These are phyloP conservation scores for Pecten maximus DNA, from an alignment of 2,888 invertebrate species.

Conservation along the genomic window DNA sequence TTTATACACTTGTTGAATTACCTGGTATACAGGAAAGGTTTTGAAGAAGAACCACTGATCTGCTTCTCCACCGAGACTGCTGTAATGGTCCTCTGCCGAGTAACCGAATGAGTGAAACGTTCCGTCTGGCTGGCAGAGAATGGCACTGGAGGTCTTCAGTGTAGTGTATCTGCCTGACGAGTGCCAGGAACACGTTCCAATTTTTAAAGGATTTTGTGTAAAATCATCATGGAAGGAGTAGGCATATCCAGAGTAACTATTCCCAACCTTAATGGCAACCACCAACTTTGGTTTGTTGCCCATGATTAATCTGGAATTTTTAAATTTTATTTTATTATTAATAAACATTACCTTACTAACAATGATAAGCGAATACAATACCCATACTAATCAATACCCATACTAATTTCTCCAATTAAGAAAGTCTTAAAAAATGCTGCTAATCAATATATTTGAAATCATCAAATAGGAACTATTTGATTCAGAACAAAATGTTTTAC, in stretches of 20 bases:
- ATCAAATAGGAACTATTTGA: too few relatives aligned
- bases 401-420: too few relatives aligned
- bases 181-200: neutral
- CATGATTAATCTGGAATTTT: neutral
- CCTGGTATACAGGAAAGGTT: neutral
- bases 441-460: too few relatives aligned
- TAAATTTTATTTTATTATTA: too few relatives aligned
- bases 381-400: too few relatives aligned
- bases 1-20: too few relatives aligned
- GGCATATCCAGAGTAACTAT: neutral
- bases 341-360: too few relatives aligned
- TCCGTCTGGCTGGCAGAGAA: neutral
- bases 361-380: too few relatives aligned
- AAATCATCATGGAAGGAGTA: slow-evolving; percentile 6
- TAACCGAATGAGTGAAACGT: neutral
- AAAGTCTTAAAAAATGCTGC: too few relatives aligned
- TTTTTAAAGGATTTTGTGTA: neutral
- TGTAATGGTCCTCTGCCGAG: neutral
- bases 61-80: neutral
- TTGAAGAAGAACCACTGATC: neutral
- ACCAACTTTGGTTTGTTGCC: neutral
- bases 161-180: neutral
- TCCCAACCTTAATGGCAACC: neutral
- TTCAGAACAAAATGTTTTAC: too few relatives aligned
- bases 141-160: neutral